phyloP scores from a whole-genome alignment of 1,140 invertebrate species.

The Drosophila sp. region DNA sequence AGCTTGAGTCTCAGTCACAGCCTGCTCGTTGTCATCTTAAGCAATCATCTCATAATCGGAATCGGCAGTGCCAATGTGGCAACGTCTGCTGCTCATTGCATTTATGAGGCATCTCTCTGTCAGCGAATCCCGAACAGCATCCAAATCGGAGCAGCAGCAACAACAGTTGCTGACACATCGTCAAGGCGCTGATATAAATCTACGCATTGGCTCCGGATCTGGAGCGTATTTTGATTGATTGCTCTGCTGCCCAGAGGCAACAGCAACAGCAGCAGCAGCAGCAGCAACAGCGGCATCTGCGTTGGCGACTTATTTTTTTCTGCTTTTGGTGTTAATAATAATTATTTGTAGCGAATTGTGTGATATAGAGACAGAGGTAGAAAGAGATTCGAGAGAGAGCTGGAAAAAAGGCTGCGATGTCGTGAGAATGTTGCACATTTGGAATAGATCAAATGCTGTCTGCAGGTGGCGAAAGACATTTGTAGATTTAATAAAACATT shows the following conservation, averaged over 20 bases:
- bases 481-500: too few relatives aligned
- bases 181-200: constrained; percentile 70
- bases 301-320: constrained; percentile 58
- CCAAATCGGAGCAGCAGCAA: constrained; percentile 39
- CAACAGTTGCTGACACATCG: constrained; percentile 55
- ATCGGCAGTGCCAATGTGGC: constrained; percentile 64
- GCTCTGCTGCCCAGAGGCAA: constrained; percentile 31
- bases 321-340: constrained; percentile 82
- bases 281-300: constrained; percentile 4
- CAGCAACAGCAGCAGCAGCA: constrained; percentile 2
- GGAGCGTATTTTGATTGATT: constrained; percentile 82
- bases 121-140: constrained; percentile 61
- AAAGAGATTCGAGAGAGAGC: not conserved
- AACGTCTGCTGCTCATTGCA: constrained; percentile 9
- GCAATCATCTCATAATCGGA: constrained; percentile 82
- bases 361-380: constrained; percentile 9
- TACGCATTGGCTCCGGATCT: constrained; percentile 66
- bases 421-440: constrained; percentile 30
- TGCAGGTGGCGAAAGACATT: too few relatives aligned
- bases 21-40: constrained; percentile 80
- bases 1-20: constrained; percentile 21
- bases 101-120: constrained; percentile 48
- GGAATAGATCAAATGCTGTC: not conserved
- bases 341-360: constrained; percentile 67
- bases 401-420: not conserved